Evolutionary conservation across 2,888 invertebrate genomes (phyloP), one percentile per base, ranked within the genome.

Genomic region (Cylloceria caligata): DNA sequence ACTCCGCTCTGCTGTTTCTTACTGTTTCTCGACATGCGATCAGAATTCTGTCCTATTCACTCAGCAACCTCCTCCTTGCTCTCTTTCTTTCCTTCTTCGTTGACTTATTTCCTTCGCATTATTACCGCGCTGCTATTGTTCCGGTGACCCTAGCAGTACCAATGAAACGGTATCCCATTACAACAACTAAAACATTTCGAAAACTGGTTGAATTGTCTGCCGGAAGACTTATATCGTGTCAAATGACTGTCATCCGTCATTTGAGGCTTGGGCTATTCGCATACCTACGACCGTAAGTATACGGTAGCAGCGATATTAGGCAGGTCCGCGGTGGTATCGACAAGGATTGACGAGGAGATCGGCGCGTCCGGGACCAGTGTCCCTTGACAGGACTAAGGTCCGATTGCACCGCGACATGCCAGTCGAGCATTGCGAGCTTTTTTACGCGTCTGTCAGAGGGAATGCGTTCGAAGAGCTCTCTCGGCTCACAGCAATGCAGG

Each of bases 11-110:
- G 67, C 52, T 60, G 49, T 85, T 87, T 89, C 88, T 89, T 92
- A 92, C 90, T 90, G 91, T 90, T 88, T 85, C 80, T 84, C 88
- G 89, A 90, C 92, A 92, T 91, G 92, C 92, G 86, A 92, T 91
- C 89, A 84, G 86, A 90, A 89, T 90, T 90, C 30, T 86, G 84
- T 85, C 81, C 81, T 47, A 64, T 80, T 82, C 87, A 55, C 80
- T 82, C 64, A 67, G 47, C 62, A 75, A 77, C 64, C 42, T 19
- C 24, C 64, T 65, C 57, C 13, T 62, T 27, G 36, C 64, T 68
- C 30, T 49, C 11, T 21, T 30, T 45, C 42, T 65, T 65, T 52
- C 27, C 34, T 74, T 71, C 57, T 64, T 52, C 65, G 75, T 69
- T 24, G 52, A 57, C 68, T 77, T 47, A 60, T 62, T 39, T 55